A percentile compares a stretch with the other conserved stretches of the same genome.
phyloP scores from a whole-genome alignment of 2,113 vertebrate species.

The Tenrec ecaudatus region DNA sequence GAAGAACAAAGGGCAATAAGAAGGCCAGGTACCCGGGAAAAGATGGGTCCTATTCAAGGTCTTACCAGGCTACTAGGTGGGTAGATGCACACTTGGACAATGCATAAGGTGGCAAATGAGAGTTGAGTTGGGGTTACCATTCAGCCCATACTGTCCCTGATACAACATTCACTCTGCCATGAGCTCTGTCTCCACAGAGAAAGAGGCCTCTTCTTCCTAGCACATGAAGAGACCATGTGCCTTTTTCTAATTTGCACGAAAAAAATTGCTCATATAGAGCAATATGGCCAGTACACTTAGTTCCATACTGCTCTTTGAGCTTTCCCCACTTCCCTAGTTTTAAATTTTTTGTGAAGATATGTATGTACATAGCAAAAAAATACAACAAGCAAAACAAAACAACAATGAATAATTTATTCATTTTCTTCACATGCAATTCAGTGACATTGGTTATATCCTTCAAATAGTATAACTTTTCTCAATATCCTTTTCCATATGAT shows the following conservation, averaged over 20 bases:
- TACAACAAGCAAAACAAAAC: background rate
- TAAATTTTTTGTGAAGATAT: background rate
- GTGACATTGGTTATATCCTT: background rate
- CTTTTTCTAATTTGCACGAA: background rate
- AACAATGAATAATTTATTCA: background rate
- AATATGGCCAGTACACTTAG: background rate
- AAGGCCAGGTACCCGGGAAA: background rate
- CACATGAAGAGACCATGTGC: too few relatives aligned
- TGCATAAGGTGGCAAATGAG: background rate
- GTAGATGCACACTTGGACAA: background rate
- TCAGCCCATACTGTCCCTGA: background rate
- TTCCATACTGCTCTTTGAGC: background rate
- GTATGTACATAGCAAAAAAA: background rate
- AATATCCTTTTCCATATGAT: background rate
- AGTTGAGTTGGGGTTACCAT: background rate
- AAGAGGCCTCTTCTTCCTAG: background rate
- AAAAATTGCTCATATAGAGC: background rate
- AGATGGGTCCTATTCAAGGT: background rate
- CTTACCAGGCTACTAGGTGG: background rate
- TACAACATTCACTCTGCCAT: background rate
- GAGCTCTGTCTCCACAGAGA: background rate
- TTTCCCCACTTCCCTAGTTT: background rate
- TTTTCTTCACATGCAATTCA: background rate
- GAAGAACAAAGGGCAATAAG: background rate
- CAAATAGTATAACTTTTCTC: background rate